phyloP scores from a whole-genome alignment of 2,113 vertebrate genomes.

The Rana temporaria region DNA sequence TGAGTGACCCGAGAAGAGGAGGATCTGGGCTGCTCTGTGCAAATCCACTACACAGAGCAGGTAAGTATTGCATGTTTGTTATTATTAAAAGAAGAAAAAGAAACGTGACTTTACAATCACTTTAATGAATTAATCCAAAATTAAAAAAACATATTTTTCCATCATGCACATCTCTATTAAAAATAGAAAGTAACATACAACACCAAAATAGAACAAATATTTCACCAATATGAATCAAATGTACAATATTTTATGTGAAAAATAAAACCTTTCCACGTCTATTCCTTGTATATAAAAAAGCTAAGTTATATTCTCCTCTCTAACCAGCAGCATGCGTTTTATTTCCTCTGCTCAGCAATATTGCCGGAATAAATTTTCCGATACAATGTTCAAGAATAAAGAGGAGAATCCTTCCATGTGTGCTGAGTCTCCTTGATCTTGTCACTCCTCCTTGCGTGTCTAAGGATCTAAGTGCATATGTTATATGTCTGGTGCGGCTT shows the following conservation, averaged over 20 bases:
- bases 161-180: no score
- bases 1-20: no score
- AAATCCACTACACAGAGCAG: no score
- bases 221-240: not conserved
- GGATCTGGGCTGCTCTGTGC: no score
- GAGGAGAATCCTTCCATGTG: not conserved
- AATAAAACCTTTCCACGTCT: not conserved
- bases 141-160: no score
- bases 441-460: not conserved
- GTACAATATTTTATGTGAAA: not conserved
- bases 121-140: no score
- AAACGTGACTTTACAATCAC: no score
- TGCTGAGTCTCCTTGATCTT: conserved; percentile 12
- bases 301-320: not conserved
- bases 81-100: no score
- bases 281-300: not conserved
- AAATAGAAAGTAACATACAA: no score
- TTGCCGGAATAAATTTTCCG: not conserved
- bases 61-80: no score
- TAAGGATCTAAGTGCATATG: conserved; percentile 29
- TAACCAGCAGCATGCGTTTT: not conserved
- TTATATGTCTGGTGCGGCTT: conserved; percentile 20
- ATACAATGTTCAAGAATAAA: not conserved
- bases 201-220: not conserved
- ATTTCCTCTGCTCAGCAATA: not conserved